Evolutionary conservation across 2,113 vertebrate genomes (phyloP).

Genomic region (Perognathus longimembris): DNA sequence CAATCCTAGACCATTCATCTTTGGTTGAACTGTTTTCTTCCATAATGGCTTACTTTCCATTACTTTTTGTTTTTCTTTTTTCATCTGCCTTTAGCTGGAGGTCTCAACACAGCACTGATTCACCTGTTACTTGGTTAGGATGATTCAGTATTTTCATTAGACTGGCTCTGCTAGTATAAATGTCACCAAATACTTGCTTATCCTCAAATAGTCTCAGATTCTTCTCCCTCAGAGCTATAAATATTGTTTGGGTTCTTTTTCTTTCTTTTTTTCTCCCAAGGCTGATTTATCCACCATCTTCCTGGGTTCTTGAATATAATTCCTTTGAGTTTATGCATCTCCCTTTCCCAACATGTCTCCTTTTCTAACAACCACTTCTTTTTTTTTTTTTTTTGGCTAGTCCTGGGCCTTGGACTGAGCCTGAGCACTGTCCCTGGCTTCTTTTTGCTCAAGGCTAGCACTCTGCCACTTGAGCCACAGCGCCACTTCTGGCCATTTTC

Average conservation of each 20-base stretch:
- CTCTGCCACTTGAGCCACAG: too few relatives aligned
- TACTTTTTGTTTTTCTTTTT: background rate
- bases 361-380: background rate
- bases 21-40: background rate
- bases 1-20: background rate
- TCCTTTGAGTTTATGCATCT: background rate
- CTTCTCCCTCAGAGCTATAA: background rate
- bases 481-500: too few relatives aligned
- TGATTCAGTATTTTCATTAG: conserved; percentile 38
- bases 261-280: background rate
- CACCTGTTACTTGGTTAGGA: background rate
- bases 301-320: background rate
- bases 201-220: background rate
- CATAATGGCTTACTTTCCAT: background rate
- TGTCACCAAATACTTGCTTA: background rate
- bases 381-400: too few relatives aligned
- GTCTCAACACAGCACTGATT: background rate
- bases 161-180: background rate
- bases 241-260: background rate
- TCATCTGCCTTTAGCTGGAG: background rate
- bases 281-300: background rate
- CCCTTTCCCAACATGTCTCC: too few relatives aligned
- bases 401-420: too few relatives aligned
- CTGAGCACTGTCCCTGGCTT: too few relatives aligned
- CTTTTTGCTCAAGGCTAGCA: too few relatives aligned